Evolutionary conservation across 2,888 invertebrate species (phyloP), one percentile per base, ranked within the genome.

Genomic region (Odontomyia ornata): DNA sequence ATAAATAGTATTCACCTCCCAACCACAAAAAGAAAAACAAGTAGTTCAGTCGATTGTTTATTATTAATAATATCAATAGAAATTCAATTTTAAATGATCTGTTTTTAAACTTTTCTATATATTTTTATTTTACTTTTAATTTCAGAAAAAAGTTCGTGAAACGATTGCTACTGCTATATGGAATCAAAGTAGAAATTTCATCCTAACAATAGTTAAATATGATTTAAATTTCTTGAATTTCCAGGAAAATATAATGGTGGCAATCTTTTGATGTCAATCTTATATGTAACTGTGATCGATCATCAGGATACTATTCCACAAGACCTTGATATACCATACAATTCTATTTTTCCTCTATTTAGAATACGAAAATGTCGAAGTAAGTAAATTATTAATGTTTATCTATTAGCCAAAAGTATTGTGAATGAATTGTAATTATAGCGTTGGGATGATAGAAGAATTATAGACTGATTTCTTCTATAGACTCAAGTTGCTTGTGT

Each of bases 241-340:
- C 36, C 77, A 86, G 86, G 84, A 60, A 85, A 85, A 80, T 86
- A 84, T 77, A 82, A 82, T 46, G 86, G 85, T 79, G 79, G 80
- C 0, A 81, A 83, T 57, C 83, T 84, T 1, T 76, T 86, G 0
- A 80, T 84, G 1, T 81, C 84, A 5, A 83, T 84, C 15, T 81
- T 86, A 25, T 85, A 84, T 76, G 84, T 86, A 2, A 79, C 84
- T 25, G 69, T 43, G 15, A 46, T 36, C 21, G 18, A 52, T 1
- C 1, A 28, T 11, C 4, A 23, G 3, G 62, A 15, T 0, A 23
- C 27, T 11, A 21, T 21, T 13, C 2, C 18, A 81, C 47, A 76
- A 77, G 84, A 82, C 0, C 15, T 46, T 27, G 9, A 80, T 1
- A 80, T 81, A 0, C 81, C 15, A 0, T 57, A 78, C 0, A 84